phyloP scores from a whole-genome alignment of 2,113 vertebrate genomes.

The Pelecanus crispus region DNA sequence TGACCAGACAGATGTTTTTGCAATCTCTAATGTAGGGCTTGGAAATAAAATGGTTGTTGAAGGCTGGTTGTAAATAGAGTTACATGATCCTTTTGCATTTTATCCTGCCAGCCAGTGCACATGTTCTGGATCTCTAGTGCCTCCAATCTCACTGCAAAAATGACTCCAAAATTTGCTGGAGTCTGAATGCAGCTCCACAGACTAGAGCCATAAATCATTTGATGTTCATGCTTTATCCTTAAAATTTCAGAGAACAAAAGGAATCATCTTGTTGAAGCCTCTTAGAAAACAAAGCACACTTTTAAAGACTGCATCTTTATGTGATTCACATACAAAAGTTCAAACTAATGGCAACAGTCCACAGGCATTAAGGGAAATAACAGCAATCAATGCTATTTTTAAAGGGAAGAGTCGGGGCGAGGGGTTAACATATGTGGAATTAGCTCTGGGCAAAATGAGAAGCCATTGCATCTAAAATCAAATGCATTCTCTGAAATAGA shows the following conservation, averaged over 20 bases:
- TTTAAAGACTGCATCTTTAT: background rate
- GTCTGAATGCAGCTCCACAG: background rate
- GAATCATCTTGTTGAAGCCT: background rate
- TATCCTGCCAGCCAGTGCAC: background rate
- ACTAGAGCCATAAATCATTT: background rate
- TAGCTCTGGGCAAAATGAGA: conserved; percentile 65
- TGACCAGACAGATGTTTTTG: conserved; percentile 17
- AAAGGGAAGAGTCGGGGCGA: conserved; percentile 56
- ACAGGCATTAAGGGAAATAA: conserved; percentile 53
- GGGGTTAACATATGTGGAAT: conserved; percentile 67
- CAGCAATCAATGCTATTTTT: conserved; percentile 65
- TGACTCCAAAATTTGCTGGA: background rate
- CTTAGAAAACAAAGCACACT: background rate
- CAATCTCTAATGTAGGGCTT: background rate
- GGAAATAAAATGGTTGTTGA: conserved; percentile 39
- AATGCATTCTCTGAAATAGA: conserved; percentile 64
- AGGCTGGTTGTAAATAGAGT: conserved; percentile 32
- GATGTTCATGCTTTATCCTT: background rate
- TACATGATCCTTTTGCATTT: conserved; percentile 24
- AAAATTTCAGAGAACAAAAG: background rate
- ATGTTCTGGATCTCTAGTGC: conserved; percentile 10
- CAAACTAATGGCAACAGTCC: conserved; percentile 33
- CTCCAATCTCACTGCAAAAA: conserved; percentile 13
- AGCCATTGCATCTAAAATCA: conserved; percentile 61
- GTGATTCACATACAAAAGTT: conserved; percentile 3